Evolutionary conservation across 1,140 invertebrate species (phyloP).

Genomic region (Plutomurus gul): DNA sequence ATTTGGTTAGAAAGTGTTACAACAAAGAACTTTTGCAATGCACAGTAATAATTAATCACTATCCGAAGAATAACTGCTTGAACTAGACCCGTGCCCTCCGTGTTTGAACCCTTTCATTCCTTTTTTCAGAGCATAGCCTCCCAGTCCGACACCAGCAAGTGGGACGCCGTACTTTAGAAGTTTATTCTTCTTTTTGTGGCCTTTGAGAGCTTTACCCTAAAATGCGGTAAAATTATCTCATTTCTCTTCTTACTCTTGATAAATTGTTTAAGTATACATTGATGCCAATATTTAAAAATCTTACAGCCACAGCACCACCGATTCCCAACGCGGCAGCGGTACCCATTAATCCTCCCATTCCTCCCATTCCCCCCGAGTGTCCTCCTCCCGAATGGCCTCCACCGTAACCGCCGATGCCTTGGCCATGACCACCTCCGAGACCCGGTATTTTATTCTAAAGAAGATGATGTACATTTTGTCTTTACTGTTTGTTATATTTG

Average conservation of each 20-base stretch:
- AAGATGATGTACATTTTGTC: background rate
- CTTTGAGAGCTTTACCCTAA: conserved; percentile 47
- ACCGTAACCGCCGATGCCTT: conserved; percentile 34
- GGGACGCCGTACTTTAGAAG: conserved; percentile 54
- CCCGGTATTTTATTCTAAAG: conserved; percentile 50
- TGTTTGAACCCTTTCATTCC: conserved; percentile 49
- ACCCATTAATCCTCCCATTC: conserved; percentile 51
- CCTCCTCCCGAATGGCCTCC: conserved; percentile 4
- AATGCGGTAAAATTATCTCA: conserved; percentile 9
- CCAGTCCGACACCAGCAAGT: conserved; percentile 47
- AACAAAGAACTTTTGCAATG: no score
- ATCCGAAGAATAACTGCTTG: conserved; percentile 25
- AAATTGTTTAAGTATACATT: background rate
- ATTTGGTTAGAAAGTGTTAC: no score
- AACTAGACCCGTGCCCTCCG: conserved; percentile 8
- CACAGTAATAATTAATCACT: background rate
- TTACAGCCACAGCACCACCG: conserved; percentile 53
- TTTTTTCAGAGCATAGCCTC: conserved; percentile 52
- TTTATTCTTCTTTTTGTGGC: conserved; percentile 54
- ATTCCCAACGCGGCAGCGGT: conserved; percentile 52
- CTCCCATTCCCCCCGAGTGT: conserved; percentile 45
- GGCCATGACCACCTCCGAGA: conserved; percentile 37
- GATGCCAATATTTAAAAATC: background rate
- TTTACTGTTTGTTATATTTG: background rate
- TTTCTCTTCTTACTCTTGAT: background rate